A percentile compares a stretch with the other conserved stretches of the same genome.
Evolutionary conservation across 2,113 vertebrate genomes (phyloP).

Genomic region (rat (Rattus norvegicus)): GRCr8 NC_086023.1:88281501-88282000

Average conservation of each 20-base stretch:
- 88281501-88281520: background rate
- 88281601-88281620: background rate
- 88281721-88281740: background rate
- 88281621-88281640: background rate
- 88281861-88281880: background rate
- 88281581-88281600: background rate
- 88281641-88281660: background rate
- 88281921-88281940: background rate
- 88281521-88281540: background rate
- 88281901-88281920: background rate
- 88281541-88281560: background rate
- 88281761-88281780: background rate
- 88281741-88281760: background rate
- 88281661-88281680: background rate
- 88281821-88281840: background rate
- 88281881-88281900: background rate
- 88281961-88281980: background rate
- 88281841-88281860: background rate
- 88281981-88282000: background rate
- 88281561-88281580: background rate
- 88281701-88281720: background rate
- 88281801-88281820: background rate
- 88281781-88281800: background rate
- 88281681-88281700: background rate
- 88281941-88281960: background rate